Evolutionary conservation across 1,140 invertebrate genomes (phyloP).

Genomic region (Holotrichia oblita): DNA sequence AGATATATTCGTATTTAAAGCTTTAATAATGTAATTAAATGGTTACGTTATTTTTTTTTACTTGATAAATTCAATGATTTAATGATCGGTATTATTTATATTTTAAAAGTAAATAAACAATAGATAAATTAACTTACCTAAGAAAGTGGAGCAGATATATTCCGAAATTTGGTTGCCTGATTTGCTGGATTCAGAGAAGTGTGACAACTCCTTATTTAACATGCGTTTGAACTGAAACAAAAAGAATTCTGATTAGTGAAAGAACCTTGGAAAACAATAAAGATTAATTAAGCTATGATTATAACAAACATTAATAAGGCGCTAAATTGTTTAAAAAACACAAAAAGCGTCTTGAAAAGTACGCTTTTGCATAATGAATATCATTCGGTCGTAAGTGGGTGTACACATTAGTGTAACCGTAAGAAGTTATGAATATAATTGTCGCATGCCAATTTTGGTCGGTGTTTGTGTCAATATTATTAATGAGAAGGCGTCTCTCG

Average conservation of each 20-base stretch:
- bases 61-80: no score
- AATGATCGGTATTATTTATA: no score
- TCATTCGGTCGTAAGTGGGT: neutral
- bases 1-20: neutral
- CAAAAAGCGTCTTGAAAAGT: neutral
- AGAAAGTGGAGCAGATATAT: constrained; percentile 98
- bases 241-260: constrained; percentile 43
- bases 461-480: neutral
- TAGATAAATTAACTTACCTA: constrained; percentile 77
- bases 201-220: constrained; percentile 98
- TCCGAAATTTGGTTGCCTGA: constrained; percentile 99
- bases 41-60: no score
- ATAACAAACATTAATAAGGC: neutral
- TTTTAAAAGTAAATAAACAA: no score
- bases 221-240: constrained; percentile 96
- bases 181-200: constrained; percentile 98
- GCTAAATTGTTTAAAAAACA: neutral
- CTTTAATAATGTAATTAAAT: neutral
- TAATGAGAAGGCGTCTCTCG: neutral
- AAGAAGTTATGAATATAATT: neutral
- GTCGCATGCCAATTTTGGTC: neutral
- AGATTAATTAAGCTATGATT: constrained; percentile 5
- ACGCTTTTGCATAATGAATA: neutral
- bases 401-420: neutral
- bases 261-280: constrained; percentile 16